Evolutionary conservation across 1,140 invertebrate genomes (phyloP), one percentile per base, ranked within the genome.

Genomic region (Drosophila willistoni): DNA sequence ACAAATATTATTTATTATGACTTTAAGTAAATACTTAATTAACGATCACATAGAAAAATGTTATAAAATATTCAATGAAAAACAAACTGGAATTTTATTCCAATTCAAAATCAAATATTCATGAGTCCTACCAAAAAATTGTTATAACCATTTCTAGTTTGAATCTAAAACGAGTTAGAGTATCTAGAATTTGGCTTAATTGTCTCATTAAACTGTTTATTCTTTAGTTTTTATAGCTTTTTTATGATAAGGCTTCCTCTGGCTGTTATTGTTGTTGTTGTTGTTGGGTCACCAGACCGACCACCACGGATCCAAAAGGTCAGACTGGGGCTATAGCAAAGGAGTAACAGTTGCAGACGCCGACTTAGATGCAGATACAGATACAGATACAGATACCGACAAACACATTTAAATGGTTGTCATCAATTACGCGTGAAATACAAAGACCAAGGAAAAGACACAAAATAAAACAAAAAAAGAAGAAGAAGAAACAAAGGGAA

Each of bases 391-490:
- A 51, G 44, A 64, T 12, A 39, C 47, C 5, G 34, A 39, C 47
- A 67, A 56, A 74, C 63, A 64, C 80, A 74, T 71, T 81, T 71
- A 73, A 80, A 77, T 73, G 77, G 68, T 71, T 74, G 64, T 64
- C 81, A 85, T 85, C 83, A 81, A 85, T 85, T 85, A 78, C 71
- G 81, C 74, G 68, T 70, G 55, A 78, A 77, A 74, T 44, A 51
- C 44, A 59, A 68, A 68, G 17, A 22, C 14, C 6, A 7, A 47
- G 44, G 3, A 75, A 19, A 64, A 66, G 14, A 19, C 60, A 63
- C 33, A 55, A 55, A 2, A n/a, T 19, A 7, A n/a, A 2, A n/a
- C n/a, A 7, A n/a, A 41, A 17, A 19, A 42, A 56, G 14, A 39
- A 39, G 10, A 29, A 17, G n/a, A 19, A 33, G 17, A 44, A 47